Percentiles rank a stretch among this genome's conserved stretches.
These are phyloP conservation scores for Toxostoma redivivum DNA, from an alignment of 2,113 vertebrate species.

Conservation along the genomic window DNA sequence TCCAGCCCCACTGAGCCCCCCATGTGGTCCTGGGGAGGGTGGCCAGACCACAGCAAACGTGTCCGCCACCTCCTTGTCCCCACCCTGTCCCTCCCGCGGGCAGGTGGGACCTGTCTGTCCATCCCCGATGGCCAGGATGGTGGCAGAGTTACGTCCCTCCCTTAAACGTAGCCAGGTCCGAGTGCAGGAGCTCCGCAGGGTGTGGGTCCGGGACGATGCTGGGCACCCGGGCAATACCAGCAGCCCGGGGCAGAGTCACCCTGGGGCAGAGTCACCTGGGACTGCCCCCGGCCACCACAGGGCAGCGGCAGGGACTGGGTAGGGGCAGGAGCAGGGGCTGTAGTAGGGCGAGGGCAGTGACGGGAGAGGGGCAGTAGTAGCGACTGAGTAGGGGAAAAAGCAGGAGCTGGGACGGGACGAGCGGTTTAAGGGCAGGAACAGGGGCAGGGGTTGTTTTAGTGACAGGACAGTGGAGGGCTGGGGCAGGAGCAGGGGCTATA, in stretches of 20 bases:
- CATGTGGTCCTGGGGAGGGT: background rate
- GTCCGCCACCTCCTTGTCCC: background rate
- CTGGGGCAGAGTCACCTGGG: background rate
- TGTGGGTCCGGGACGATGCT: background rate
- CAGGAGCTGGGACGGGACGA: background rate
- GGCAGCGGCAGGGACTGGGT: background rate
- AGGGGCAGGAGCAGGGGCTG: background rate
- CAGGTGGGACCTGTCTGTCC: background rate
- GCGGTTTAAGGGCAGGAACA: background rate
- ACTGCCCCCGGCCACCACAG: background rate
- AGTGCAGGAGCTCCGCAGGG: background rate
- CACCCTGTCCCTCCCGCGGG: background rate
- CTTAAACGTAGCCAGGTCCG: background rate
- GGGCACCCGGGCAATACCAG: background rate
- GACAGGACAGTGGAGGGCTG: background rate
- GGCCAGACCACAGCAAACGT: background rate
- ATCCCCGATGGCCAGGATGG: too few species aligned
- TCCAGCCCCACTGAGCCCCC: background rate
- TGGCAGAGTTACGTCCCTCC: background rate
- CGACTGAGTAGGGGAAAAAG: background rate
- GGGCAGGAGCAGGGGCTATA: background rate
- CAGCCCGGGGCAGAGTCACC: background rate
- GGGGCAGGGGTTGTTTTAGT: background rate
- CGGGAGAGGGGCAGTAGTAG: background rate
- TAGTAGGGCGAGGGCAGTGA: background rate